Percentiles rank a stretch among this genome's conserved stretches.
Conservation (phyloP, 2,797 vertebrate genomes). For the Sparidentex hasta region DNA sequence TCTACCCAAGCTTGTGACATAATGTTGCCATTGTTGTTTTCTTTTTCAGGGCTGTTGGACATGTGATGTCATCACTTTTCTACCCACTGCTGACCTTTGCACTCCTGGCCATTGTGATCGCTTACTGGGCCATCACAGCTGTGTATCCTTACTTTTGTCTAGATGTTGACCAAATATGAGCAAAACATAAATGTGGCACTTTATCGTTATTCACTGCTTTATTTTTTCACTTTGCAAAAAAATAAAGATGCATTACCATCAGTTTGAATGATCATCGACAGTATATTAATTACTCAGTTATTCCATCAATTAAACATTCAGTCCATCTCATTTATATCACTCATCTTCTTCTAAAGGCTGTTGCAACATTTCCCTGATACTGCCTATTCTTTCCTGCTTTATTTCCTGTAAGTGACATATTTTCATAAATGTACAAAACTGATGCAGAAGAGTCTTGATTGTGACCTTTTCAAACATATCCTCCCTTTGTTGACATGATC, state of each 20-base stretch:
- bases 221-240: too few relatives aligned
- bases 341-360: not conserved
- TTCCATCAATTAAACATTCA: not conserved
- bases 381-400: not conserved
- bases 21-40: not conserved
- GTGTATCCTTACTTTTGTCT: constrained; percentile 90
- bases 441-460: not conserved
- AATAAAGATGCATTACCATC: too few relatives aligned
- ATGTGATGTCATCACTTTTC: constrained; percentile 93
- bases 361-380: not conserved
- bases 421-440: not conserved
- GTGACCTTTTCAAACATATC: constrained; percentile 8
- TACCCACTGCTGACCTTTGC: constrained; percentile 94
- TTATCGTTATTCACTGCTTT: not conserved
- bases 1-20: not conserved
- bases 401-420: not conserved
- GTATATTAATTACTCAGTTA: not conserved
- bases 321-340: not conserved
- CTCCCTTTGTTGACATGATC: not conserved
- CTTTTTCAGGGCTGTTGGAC: constrained; percentile 88
- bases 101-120: constrained; percentile 92
- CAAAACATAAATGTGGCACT: not conserved
- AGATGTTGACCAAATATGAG: not conserved
- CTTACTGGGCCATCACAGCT: constrained; percentile 95
- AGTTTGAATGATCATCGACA: too few relatives aligned